phyloP scores from a whole-genome alignment of 1,140 invertebrate species.

The Diuraphis noxia region DNA sequence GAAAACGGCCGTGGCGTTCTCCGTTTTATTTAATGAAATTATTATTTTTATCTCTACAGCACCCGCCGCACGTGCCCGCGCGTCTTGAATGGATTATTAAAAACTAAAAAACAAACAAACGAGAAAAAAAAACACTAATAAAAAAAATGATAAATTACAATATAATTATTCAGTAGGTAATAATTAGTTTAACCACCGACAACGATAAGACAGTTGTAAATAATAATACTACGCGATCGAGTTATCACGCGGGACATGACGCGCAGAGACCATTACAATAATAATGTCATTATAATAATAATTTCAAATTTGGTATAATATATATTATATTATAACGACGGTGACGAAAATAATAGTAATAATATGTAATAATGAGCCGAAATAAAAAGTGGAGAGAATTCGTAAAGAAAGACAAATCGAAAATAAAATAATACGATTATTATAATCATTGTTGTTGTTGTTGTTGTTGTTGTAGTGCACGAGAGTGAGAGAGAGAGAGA shows the following conservation, averaged over 20 bases:
- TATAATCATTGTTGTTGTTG: background rate
- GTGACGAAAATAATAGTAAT: background rate
- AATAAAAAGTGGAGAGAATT: background rate
- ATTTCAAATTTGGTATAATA: background rate
- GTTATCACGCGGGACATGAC: background rate
- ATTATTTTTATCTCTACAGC: background rate
- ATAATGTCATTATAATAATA: background rate
- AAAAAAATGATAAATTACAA: background rate
- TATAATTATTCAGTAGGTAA: background rate
- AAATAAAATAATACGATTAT: conserved; percentile 14
- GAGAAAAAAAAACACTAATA: background rate
- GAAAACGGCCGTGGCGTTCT: background rate
- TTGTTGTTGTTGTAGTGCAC: background rate
- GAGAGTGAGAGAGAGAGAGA: background rate
- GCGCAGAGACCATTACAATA: background rate
- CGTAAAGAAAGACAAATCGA: background rate
- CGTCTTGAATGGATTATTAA: background rate
- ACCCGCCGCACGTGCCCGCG: background rate
- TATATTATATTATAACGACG: background rate
- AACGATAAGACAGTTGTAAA: background rate
- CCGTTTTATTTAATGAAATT: background rate
- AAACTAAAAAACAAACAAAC: background rate
- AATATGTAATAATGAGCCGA: background rate
- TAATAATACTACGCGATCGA: background rate
- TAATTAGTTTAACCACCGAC: background rate